Evolutionary conservation across 2,797 vertebrate genomes (phyloP).

Genomic region (Nyctibius grandis): DNA sequence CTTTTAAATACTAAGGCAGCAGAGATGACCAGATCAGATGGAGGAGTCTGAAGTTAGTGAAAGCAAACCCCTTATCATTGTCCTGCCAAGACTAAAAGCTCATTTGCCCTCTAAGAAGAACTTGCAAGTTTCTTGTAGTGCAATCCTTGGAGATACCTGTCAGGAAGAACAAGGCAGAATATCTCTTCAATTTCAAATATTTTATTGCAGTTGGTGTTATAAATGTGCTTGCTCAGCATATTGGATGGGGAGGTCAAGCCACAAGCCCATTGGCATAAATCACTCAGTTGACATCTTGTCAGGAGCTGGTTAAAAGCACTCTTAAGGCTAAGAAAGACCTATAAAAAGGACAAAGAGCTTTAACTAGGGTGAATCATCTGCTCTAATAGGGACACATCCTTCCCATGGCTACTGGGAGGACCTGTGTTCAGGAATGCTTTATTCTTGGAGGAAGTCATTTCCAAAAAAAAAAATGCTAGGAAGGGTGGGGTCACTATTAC

Average conservation of each 20-base stretch:
- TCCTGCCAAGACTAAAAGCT: not conserved
- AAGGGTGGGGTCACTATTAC: not conserved
- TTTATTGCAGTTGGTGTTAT: not conserved
- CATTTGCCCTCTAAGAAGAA: not conserved
- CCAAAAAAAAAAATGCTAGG: not conserved
- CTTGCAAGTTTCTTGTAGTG: not conserved
- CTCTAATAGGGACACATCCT: not conserved
- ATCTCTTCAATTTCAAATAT: not conserved
- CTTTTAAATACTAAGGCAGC: not conserved
- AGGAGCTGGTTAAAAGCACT: not conserved
- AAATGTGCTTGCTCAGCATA: not conserved
- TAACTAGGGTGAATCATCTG: constrained; percentile 4
- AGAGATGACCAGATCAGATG: not conserved
- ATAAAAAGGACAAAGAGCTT: not conserved
- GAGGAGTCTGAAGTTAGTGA: not conserved
- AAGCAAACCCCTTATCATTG: not conserved
- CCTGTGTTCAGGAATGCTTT: constrained; percentile 20
- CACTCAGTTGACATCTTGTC: not conserved
- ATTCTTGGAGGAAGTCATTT: constrained; percentile 4
- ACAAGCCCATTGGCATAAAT: not conserved
- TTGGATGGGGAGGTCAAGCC: not conserved
- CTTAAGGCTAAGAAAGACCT: not conserved
- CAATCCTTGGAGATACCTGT: not conserved
- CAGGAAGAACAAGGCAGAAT: not conserved
- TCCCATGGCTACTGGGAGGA: constrained; percentile 9